These are phyloP conservation scores for Syrista parreyssii DNA, from an alignment of 2,888 invertebrate genomes.

Conservation along the genomic window DNA sequence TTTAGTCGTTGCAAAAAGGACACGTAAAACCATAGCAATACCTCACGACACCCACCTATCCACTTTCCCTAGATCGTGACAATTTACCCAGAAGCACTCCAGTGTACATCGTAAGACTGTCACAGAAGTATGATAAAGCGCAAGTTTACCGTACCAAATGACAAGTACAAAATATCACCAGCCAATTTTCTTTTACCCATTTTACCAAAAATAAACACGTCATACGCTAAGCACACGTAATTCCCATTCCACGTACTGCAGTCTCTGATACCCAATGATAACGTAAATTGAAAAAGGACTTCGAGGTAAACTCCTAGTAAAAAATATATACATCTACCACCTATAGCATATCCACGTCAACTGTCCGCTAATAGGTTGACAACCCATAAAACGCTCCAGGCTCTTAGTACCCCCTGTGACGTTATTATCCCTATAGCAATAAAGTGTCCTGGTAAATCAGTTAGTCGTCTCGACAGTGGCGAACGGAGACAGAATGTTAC, in stretches of 20 bases:
- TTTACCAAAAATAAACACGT: background rate
- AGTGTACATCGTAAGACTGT: background rate
- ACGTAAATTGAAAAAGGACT: background rate
- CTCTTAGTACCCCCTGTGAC: constrained; percentile 25
- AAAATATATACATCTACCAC: constrained; percentile 22
- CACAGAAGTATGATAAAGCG: background rate
- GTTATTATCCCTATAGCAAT: constrained; percentile 16
- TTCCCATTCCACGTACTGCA: background rate
- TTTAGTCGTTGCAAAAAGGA: background rate
- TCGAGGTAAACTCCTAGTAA: constrained; percentile 23
- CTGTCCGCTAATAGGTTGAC: constrained; percentile 33
- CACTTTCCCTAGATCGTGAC: background rate
- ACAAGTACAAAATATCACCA: background rate
- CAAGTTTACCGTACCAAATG: too few relatives aligned
- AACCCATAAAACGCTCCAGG: constrained; percentile 29
- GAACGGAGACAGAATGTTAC: background rate
- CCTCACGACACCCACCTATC: background rate
- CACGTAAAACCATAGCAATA: background rate
- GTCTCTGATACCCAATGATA: background rate
- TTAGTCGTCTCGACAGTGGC: constrained; percentile 30
- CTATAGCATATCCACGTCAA: background rate
- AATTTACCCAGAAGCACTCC: background rate
- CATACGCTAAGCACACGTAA: too few relatives aligned
- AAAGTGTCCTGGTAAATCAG: constrained; percentile 39
- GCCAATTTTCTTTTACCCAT: background rate